Evolutionary conservation across 2,888 invertebrate species (phyloP), one percentile per base, ranked within the genome.

Genomic region (Heteromyza rotundicornis): DNA sequence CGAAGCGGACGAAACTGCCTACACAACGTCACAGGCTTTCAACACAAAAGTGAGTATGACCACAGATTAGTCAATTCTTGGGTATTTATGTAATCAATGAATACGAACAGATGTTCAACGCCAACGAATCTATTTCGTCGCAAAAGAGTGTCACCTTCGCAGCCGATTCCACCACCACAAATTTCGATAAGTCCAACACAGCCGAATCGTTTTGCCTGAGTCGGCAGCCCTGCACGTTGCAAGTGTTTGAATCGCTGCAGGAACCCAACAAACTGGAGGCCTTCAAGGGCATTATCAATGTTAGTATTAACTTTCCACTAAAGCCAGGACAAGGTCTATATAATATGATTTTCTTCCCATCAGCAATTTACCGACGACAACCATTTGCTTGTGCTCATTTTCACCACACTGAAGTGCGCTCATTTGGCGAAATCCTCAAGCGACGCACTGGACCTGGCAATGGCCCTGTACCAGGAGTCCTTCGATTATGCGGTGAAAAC

Each of bases 391-490:
- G 59, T 80, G 50, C 72, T 82, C 2, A 72, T 80, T n/a, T 84
- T 80, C 44, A 80, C 82, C n/a, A 72, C 81, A 5, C 66, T 84
- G 1, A 84, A 84, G 68, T 80, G 81, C 59, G 81, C 77, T 0
- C 77, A 82, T 58, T 66, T 83, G 16, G 70, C 82, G 0, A 65
- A 78, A 54, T 62, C 73, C 2, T 84, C 82, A 0, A 62, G 68
- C 16, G 76, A 79, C 2, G 83, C 83, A 2, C 63, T 82, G 8
- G 76, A 79, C 1, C 59, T 82, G 59, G 75, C 84, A 2, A 68
- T 74, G 27, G 71, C 70, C 0, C 60, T 84, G 1, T 82, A 72
- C 62, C 73, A 75, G 56, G 78, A 82, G 57, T 75, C 79, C 1
- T 78, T 81, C 61, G 80, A 79, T 10, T 80, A 79, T 69, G 84